These are phyloP conservation scores for Chrysotoxum bicinctum DNA, from an alignment of 2,888 invertebrate genomes.

Conservation along the genomic window DNA sequence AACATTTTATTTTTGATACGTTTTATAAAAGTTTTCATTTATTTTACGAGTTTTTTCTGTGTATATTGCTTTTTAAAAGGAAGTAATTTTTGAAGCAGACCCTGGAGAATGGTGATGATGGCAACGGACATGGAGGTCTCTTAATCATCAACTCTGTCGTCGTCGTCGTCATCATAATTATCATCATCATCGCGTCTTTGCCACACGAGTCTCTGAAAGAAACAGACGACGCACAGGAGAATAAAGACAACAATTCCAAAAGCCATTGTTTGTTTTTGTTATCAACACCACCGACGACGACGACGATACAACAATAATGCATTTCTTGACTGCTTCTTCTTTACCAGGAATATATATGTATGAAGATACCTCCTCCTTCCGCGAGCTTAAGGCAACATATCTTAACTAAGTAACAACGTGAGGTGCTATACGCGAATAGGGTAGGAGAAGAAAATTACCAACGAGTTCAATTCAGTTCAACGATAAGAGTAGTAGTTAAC, in stretches of 20 bases:
- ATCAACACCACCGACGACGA: slow-evolving; percentile 5
- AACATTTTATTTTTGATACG: slow-evolving; percentile 20
- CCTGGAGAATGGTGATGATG: slow-evolving; percentile 5
- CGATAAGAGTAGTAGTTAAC: slow-evolving; percentile 60
- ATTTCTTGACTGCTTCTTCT: slow-evolving; percentile 20
- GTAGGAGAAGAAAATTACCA: slow-evolving; percentile 41
- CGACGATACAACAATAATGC: slow-evolving; percentile 32
- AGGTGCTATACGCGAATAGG: not conserved
- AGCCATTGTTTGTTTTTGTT: slow-evolving; percentile 51
- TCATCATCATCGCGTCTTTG: not conserved
- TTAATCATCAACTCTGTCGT: slow-evolving; percentile 25
- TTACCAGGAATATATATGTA: not conserved
- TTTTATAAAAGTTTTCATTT: slow-evolving; percentile 60
- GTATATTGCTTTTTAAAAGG: slow-evolving; percentile 29
- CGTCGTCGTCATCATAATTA: not conserved
- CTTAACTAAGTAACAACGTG: slow-evolving; percentile 21
- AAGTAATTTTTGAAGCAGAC: slow-evolving; percentile 25
- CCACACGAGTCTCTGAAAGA: not conserved
- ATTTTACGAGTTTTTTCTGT: slow-evolving; percentile 20
- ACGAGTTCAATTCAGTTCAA: slow-evolving; percentile 70
- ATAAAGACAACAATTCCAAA: slow-evolving; percentile 46
- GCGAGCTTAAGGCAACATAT: slow-evolving; percentile 10
- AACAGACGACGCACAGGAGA: not conserved
- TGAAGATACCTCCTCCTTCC: not conserved
- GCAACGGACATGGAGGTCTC: slow-evolving; percentile 11